These are phyloP conservation scores for Dicrurus megarhynchus DNA, from an alignment of 2,113 vertebrate species.

Conservation along the genomic window DNA sequence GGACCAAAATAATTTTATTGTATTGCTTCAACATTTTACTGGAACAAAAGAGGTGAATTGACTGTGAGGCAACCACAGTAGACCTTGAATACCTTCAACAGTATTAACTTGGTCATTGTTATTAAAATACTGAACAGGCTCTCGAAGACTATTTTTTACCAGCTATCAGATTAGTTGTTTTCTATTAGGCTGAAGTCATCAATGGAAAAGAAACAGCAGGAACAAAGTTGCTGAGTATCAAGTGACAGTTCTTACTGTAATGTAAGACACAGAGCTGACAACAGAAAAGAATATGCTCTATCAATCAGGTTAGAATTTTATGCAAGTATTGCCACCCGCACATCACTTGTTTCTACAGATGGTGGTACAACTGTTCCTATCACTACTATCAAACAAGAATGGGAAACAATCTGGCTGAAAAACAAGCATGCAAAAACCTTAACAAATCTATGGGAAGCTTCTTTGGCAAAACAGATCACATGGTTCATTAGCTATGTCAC, in stretches of 20 bases:
- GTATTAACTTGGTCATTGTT: background rate
- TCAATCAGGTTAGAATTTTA: background rate
- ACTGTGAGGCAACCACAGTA: background rate
- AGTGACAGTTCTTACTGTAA: background rate
- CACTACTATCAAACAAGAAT: background rate
- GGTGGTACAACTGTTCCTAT: background rate
- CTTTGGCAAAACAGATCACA: background rate
- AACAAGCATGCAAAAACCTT: background rate
- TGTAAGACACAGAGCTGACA: background rate
- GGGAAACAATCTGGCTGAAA: background rate
- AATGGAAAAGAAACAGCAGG: background rate
- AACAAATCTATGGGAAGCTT: background rate
- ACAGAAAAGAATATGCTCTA: background rate
- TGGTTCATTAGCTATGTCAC: background rate
- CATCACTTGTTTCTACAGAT: background rate
- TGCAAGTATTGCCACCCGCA: background rate
- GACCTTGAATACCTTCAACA: background rate
- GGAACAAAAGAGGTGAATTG: background rate
- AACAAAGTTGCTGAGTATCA: background rate
- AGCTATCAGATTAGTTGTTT: background rate
- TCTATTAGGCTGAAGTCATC: background rate
- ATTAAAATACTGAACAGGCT: background rate
- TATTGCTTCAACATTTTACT: background rate
- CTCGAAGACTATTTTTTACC: background rate
- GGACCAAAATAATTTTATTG: constrained; percentile 16